These are phyloP conservation scores for Borostomias antarcticus DNA, from an alignment of 2,797 vertebrate species.

Conservation along the genomic window DNA sequence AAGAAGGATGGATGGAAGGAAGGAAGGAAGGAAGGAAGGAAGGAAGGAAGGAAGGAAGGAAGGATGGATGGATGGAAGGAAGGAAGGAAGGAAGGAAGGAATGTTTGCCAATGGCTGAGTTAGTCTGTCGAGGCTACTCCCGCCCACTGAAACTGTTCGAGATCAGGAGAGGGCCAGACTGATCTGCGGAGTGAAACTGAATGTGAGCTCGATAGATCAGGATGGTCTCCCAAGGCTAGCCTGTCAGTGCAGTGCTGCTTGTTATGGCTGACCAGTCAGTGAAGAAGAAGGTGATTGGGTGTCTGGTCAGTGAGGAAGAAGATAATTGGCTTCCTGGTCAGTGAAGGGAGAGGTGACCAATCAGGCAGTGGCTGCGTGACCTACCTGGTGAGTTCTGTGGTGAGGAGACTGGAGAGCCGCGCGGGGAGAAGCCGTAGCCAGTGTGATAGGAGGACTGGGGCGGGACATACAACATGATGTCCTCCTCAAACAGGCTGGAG, in stretches of 20 bases:
- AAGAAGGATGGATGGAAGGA: no score
- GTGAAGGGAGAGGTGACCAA: no score
- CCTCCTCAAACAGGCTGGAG: conserved; percentile 94
- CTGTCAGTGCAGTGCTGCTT: neutral
- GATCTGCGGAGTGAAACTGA: no score
- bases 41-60: no score
- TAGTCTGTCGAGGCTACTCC: no score
- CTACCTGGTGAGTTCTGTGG: conserved; percentile 96
- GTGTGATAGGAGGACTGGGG: conserved; percentile 88
- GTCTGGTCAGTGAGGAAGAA: neutral
- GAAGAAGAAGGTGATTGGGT: neutral
- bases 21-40: no score
- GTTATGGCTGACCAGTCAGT: neutral
- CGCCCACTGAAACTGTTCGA: no score
- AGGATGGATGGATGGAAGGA: no score
- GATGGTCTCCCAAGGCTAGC: neutral
- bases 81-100: no score
- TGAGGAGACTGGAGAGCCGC: conserved; percentile 94
- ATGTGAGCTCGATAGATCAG: neutral
- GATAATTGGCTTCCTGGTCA: neutral
- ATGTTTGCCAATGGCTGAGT: no score
- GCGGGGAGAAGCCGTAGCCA: conserved; percentile 92
- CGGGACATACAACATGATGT: conserved; percentile 93
- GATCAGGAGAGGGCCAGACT: no score
- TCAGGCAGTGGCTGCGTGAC: conserved; percentile 8